phyloP scores from a whole-genome alignment of 2,113 vertebrate genomes.

The Zonotrichia leucophrys region DNA sequence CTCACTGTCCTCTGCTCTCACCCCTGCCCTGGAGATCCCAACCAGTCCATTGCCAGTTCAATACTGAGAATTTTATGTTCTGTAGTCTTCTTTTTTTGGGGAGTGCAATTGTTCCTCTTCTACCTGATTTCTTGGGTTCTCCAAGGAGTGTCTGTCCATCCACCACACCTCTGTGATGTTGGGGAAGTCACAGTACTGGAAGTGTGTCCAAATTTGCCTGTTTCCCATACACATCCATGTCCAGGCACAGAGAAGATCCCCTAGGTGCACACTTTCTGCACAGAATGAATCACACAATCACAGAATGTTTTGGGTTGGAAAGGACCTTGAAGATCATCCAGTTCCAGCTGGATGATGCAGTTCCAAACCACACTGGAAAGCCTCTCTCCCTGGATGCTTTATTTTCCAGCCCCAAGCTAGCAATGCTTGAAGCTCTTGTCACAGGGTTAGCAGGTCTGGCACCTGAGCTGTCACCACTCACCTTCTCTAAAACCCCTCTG shows the following conservation, averaged over 20 bases:
- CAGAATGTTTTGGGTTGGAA: background rate
- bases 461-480: background rate
- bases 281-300: background rate
- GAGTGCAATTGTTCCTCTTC: background rate
- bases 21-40: background rate
- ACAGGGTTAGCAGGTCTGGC: background rate
- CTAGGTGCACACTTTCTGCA: background rate
- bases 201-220: background rate
- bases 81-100: background rate
- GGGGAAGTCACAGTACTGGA: background rate
- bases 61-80: background rate
- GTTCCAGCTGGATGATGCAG: fast-evolving
- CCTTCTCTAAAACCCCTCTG: background rate
- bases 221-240: background rate
- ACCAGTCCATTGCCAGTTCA: background rate
- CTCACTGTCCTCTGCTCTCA: background rate
- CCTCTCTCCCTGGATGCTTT: background rate
- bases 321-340: too few relatives aligned
- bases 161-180: background rate
- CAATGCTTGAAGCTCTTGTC: background rate
- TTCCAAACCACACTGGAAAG: background rate
- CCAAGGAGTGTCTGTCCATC: background rate
- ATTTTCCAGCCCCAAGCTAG: background rate
- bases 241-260: background rate
- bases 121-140: background rate